Conservation (phyloP, 2,797 vertebrate genomes). For the Syngnathus acus region DNA sequence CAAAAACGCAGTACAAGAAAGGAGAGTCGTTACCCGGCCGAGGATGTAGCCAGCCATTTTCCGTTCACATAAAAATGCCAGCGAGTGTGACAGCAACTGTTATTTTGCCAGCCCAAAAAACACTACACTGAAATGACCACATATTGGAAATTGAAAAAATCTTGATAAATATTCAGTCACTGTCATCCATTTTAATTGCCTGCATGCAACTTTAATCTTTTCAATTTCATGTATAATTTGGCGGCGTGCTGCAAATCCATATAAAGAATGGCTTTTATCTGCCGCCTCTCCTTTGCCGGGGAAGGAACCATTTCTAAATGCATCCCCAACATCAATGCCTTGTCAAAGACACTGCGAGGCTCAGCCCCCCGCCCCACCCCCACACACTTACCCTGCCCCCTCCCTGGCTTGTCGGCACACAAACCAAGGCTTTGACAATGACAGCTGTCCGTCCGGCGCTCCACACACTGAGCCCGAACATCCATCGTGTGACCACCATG, state of each 20-base stretch:
- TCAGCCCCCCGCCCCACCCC: background rate
- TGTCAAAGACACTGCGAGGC: constrained; percentile 39
- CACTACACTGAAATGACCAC: background rate
- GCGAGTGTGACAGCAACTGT: background rate
- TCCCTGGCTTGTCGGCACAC: background rate
- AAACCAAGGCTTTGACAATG: constrained; percentile 41
- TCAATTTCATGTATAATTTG: background rate
- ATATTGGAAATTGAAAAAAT: background rate
- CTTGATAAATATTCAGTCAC: background rate
- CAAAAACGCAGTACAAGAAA: too few species aligned
- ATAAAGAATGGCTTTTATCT: background rate
- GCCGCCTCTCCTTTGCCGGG: background rate
- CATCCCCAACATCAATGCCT: constrained; percentile 45
- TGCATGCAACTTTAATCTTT: background rate
- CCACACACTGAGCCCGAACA: constrained; percentile 24
- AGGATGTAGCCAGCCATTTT: background rate
- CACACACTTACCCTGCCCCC: background rate
- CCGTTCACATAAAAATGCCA: background rate
- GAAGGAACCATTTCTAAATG: background rate
- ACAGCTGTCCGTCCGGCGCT: constrained; percentile 14
- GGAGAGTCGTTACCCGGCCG: too few species aligned
- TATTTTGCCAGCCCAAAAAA: background rate
- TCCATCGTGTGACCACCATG: constrained; percentile 21
- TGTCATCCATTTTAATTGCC: background rate
- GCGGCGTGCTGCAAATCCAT: background rate